Evolutionary conservation across 2,113 vertebrate genomes (phyloP).

Genomic region (Scomber japonicus): DNA sequence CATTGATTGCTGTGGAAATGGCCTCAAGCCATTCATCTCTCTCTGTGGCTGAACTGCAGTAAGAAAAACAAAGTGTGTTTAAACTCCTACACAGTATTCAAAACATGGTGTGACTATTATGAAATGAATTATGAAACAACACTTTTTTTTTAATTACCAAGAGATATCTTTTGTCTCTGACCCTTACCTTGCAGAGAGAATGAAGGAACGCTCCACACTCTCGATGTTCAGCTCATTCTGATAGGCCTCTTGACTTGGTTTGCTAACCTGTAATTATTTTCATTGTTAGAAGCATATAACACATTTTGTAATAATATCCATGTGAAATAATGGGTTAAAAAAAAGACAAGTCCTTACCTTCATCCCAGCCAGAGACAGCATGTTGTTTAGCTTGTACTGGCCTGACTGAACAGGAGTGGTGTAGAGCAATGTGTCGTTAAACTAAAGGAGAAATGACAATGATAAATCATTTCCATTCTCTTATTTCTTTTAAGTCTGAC

Average conservation of each 20-base stretch:
- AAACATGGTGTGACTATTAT: neutral
- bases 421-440: constrained; percentile 94
- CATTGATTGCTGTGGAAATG: constrained; percentile 92
- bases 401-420: constrained; percentile 94
- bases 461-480: neutral
- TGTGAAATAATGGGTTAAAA: neutral
- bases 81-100: neutral
- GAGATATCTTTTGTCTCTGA: constrained; percentile 11
- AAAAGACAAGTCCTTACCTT: constrained; percentile 85
- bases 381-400: constrained; percentile 96
- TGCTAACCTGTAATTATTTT: constrained; percentile 89
- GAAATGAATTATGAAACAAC: neutral
- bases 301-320: neutral
- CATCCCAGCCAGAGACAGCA: constrained; percentile 95
- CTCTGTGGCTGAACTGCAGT: constrained; percentile 91
- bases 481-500: too few relatives aligned
- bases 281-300: neutral
- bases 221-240: constrained; percentile 98
- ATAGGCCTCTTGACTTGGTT: constrained; percentile 94
- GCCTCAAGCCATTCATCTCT: constrained; percentile 96
- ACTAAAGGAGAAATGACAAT: constrained; percentile 81
- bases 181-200: constrained; percentile 94
- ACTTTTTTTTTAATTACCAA: neutral
- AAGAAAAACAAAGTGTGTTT: constrained; percentile 23
- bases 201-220: constrained; percentile 98